Percentiles rank a stretch among this genome's conserved stretches.
Conservation (phyloP, 2,797 vertebrate genomes). For the Dipus sagitta region DNA sequence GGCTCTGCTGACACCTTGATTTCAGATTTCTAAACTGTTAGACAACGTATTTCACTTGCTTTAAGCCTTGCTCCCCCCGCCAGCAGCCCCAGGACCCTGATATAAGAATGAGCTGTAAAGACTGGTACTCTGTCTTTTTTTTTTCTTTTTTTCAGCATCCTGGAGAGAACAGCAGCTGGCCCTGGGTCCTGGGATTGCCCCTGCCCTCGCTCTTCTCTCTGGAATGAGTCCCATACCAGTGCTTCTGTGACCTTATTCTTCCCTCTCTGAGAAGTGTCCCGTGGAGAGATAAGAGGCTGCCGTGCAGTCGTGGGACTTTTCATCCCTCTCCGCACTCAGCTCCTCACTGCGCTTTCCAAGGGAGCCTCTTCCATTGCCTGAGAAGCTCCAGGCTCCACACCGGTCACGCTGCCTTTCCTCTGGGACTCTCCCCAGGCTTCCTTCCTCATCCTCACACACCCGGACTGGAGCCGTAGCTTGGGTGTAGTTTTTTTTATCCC, state of each 20-base stretch:
- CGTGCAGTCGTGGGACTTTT: background rate
- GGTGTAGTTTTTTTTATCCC: background rate
- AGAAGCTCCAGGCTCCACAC: background rate
- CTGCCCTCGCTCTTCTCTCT: background rate
- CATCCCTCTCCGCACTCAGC: background rate
- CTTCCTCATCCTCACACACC: background rate
- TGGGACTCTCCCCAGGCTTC: background rate
- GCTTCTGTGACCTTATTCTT: background rate
- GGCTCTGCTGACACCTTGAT: background rate
- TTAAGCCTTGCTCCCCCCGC: background rate
- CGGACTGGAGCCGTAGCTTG: background rate
- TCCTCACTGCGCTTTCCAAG: background rate
- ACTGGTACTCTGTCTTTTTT: too few species aligned
- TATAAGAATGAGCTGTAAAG: accelerated
- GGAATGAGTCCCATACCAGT: background rate
- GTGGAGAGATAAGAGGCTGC: background rate
- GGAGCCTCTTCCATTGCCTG: background rate
- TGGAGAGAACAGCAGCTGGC: background rate
- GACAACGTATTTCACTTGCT: background rate
- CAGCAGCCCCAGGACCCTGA: background rate
- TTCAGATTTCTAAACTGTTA: background rate
- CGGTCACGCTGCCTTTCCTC: background rate
- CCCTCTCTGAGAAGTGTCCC: background rate
- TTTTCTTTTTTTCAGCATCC: background rate
- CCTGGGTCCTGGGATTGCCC: background rate